These are phyloP conservation scores for Chloroclystis v-ata DNA, from an alignment of 2,888 invertebrate species.

Conservation along the genomic window DNA sequence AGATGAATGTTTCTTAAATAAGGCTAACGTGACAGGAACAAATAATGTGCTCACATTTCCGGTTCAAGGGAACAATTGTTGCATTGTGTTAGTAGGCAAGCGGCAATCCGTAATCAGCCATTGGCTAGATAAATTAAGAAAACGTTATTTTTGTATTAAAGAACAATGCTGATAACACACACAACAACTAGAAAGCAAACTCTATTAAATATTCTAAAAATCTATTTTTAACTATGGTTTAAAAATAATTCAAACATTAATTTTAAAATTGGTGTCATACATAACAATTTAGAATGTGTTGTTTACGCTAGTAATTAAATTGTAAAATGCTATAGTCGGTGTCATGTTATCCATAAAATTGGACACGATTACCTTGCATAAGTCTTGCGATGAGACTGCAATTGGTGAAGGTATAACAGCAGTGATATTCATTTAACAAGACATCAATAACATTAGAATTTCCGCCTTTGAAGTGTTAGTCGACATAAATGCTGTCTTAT, in stretches of 20 bases:
- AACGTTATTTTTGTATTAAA: slow-evolving; percentile 23
- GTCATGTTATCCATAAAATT: slow-evolving; percentile 20
- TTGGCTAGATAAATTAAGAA: slow-evolving; percentile 43
- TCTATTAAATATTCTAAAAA: too few relatives aligned
- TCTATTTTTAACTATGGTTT: too few relatives aligned
- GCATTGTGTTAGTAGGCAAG: slow-evolving; percentile 41
- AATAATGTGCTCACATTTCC: slow-evolving; percentile 40
- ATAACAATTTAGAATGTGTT: slow-evolving; percentile 5
- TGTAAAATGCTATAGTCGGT: slow-evolving; percentile 11
- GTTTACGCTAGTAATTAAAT: slow-evolving; percentile 11
- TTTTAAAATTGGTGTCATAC: slow-evolving; percentile 14
- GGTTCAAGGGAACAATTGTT: slow-evolving; percentile 46
- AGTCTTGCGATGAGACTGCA: slow-evolving; percentile 21
- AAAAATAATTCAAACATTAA: too few relatives aligned
- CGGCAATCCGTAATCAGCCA: slow-evolving; percentile 46
- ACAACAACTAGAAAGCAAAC: too few relatives aligned
- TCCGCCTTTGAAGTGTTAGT: slow-evolving; percentile 48
- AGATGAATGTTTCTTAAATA: slow-evolving; percentile 33
- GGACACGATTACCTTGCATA: slow-evolving; percentile 24
- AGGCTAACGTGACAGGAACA: slow-evolving; percentile 42
- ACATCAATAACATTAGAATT: slow-evolving; percentile 39
- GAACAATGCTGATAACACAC: too few relatives aligned
- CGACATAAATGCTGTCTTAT: slow-evolving; percentile 31
- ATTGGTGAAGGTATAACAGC: slow-evolving; percentile 23
- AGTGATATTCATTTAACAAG: slow-evolving; percentile 25